A percentile compares a stretch with the other conserved stretches of the same genome.
Evolutionary conservation across 2,888 invertebrate genomes (phyloP).

Genomic region (Neoscelio sp.): DNA sequence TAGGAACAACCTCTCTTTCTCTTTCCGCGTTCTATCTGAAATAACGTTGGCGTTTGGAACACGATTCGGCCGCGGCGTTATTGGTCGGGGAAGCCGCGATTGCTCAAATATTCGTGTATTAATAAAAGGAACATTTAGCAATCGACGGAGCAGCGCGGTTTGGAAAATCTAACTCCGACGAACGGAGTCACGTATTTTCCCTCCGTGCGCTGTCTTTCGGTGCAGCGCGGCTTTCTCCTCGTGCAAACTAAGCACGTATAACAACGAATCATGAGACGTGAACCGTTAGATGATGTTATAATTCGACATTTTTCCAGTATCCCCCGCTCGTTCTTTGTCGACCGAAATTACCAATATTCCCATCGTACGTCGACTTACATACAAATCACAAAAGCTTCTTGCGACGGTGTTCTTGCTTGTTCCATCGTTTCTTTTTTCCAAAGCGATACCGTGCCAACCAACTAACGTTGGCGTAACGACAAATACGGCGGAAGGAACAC

Average conservation of each 20-base stretch:
- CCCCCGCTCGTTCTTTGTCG: conserved; percentile 47
- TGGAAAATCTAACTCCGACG: conserved; percentile 49
- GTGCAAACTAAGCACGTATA: conserved; percentile 53
- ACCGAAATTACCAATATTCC: conserved; percentile 44
- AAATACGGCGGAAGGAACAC: conserved; percentile 28
- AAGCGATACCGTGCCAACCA: conserved; percentile 28
- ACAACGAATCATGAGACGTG: conserved; percentile 54
- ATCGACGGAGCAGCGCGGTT: conserved; percentile 18
- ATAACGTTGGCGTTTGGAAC: conserved; percentile 7
- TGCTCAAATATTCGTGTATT: conserved; percentile 27
- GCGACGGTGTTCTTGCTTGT: conserved; percentile 18
- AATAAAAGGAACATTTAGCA: conserved; percentile 36
- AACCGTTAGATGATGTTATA: conserved; percentile 55
- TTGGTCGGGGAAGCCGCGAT: conserved; percentile 22
- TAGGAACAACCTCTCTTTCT: neutral
- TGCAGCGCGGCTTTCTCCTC: conserved; percentile 15
- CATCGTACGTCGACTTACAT: conserved; percentile 29
- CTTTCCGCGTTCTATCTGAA: neutral
- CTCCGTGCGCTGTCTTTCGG: neutral
- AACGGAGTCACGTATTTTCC: conserved; percentile 52
- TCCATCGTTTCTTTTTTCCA: conserved; percentile 20
- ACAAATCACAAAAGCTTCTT: conserved; percentile 17
- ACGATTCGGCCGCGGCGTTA: neutral
- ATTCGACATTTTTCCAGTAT: conserved; percentile 38
- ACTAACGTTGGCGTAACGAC: neutral